phyloP scores from a whole-genome alignment of 2,797 vertebrate species.

The Gadopsis marmoratus region DNA sequence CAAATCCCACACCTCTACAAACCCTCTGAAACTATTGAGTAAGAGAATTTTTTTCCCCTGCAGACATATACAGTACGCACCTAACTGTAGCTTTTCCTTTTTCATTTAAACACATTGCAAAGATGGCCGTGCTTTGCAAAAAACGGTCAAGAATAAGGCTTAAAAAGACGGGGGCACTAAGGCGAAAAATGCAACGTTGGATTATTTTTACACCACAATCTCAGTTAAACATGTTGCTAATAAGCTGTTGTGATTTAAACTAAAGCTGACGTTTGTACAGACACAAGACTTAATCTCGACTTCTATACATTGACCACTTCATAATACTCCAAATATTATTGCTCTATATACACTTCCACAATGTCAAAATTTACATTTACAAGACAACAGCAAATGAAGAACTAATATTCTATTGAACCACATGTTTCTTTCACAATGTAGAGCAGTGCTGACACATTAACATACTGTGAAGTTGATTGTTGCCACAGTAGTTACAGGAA shows the following conservation, averaged over 20 bases:
- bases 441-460: conserved; percentile 9
- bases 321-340: neutral
- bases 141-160: neutral
- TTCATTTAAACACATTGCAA: conserved; percentile 29
- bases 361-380: neutral
- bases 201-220: conserved; percentile 22
- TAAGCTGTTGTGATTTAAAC: conserved; percentile 8
- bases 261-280: conserved; percentile 12
- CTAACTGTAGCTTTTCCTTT: conserved; percentile 20
- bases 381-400: conserved; percentile 25
- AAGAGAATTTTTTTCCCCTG: conserved; percentile 35
- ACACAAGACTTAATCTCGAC: neutral
- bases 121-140: neutral
- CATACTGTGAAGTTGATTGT: conserved; percentile 30
- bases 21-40: conserved; percentile 28
- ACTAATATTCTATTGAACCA: conserved; percentile 4
- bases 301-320: neutral
- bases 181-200: neutral
- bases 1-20: conserved; percentile 15
- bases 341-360: neutral
- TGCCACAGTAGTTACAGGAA: conserved; percentile 28
- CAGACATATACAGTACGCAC: conserved; percentile 26
- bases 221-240: neutral
- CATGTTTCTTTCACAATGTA: conserved; percentile 5
- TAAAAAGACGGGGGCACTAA: neutral